phyloP scores from a whole-genome alignment of 23 tunicate genomes.

The Styela clava region DNA sequence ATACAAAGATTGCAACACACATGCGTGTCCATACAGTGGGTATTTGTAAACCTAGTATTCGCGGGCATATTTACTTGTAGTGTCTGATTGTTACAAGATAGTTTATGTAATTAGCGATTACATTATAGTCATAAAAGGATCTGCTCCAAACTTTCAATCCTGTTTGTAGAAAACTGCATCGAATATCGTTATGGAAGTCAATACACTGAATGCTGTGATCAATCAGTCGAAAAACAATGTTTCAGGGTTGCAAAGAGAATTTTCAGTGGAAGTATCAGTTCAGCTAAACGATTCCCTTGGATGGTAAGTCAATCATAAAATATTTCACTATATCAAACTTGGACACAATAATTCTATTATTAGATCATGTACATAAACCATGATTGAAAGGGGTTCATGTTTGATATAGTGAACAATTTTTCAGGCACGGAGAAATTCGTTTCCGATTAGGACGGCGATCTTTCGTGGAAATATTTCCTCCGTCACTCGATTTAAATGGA shows the following conservation, averaged over 20 bases:
- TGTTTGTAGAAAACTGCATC: slow-evolving; percentile 8
- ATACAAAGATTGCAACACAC: slow-evolving; percentile 40
- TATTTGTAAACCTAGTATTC: too few relatives aligned
- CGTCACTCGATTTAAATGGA: background rate
- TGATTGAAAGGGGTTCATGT: too few relatives aligned
- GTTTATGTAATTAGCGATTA: too few relatives aligned
- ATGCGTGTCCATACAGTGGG: slow-evolving; percentile 30
- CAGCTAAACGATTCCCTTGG: slow-evolving; percentile 42
- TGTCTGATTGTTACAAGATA: too few relatives aligned
- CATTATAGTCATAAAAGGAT: too few relatives aligned
- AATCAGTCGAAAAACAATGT: background rate
- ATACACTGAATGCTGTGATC: slow-evolving; percentile 1
- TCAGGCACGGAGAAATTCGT: background rate
- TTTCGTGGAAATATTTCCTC: background rate
- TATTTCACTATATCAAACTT: background rate
- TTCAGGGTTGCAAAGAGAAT: slow-evolving; percentile 12
- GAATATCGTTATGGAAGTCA: slow-evolving; percentile 17
- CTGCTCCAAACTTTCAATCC: too few relatives aligned
- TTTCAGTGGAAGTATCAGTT: slow-evolving; percentile 31
- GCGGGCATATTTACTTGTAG: too few relatives aligned
- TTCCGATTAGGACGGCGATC: background rate
- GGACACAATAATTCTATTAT: background rate
- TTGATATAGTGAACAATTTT: background rate
- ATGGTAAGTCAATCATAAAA: slow-evolving; percentile 30
- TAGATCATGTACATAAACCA: too few relatives aligned